Evolutionary conservation across 2,113 vertebrate genomes (phyloP), one percentile per base, ranked within the genome.

Genomic region (Colaptes auratus): DNA sequence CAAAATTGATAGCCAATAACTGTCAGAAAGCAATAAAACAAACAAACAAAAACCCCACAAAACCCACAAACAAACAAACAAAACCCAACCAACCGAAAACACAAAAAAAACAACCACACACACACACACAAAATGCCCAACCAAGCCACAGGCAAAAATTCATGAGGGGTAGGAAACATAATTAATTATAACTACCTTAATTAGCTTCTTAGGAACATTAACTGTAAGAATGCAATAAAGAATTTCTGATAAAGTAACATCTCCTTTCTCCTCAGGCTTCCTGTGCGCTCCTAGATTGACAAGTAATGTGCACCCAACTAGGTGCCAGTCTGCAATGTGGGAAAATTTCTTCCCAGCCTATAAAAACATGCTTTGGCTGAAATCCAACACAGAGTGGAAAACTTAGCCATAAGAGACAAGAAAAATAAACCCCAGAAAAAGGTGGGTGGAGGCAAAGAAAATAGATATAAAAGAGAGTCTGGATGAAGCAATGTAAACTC

Each of bases 371-470:
- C 24, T 73, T 84, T 94, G 92, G 78, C 74, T 92, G 59, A 94
- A 93, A 79, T 89, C 89, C 89, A 96, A 27, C n/a, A 66, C 21
- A 46, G 64, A 89, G 72, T 91, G 72, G 52, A 72, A 95, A 92
- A 89, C 27, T 48, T 50, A 96, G 78, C 27, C 35, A 36, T 91
- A 89, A 84, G 87, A 92, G 94, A 91, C 23, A 89, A 87, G 78
- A 88, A 95, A 94, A 96, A 95, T 25, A 87, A 89, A 82, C 42
- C 66, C 52, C 52, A 71, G 67, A 91, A 92, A 89, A 95, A 87
- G 33, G 60, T 3, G 3, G 46, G 63, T 82, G 67, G 91, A 93
- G 82, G 87, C 78, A 93, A 96, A 94, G 71, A 82, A 96, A 91
- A 88, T 23, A 93, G 78, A 56, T 91, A 85, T 82, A 90, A 88